phyloP scores from a whole-genome alignment of 2,113 vertebrate species.

The Zosterops lateralis region DNA sequence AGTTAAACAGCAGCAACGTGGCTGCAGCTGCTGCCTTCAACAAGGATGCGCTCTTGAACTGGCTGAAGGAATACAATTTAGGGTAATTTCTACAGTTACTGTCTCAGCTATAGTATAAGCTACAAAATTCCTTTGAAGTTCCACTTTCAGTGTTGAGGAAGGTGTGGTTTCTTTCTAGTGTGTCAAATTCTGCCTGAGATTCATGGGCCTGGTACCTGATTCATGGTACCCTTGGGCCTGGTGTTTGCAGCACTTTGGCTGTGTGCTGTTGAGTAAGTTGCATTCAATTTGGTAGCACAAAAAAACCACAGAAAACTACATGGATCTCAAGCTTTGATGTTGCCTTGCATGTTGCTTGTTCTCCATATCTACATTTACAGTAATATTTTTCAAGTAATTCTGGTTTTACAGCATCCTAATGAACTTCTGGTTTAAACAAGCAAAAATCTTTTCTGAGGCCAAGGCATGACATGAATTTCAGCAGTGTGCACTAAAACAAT shows the following conservation, averaged over 20 bases:
- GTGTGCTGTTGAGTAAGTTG: neutral
- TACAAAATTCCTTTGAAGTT: neutral
- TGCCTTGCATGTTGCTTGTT: neutral
- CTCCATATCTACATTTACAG: neutral
- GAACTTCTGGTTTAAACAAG: neutral
- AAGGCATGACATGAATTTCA: neutral
- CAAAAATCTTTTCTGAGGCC: neutral
- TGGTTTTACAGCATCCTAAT: neutral
- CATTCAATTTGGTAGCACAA: neutral
- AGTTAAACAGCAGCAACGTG: slow-evolving; percentile 95
- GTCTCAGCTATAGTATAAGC: neutral
- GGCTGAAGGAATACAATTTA: slow-evolving; percentile 96
- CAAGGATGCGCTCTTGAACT: slow-evolving; percentile 97
- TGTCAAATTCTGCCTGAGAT: neutral
- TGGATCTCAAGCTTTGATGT: neutral
- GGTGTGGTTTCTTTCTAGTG: neutral
- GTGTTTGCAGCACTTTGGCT: neutral
- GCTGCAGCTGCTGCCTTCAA: slow-evolving; percentile 97
- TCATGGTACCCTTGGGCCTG: neutral
- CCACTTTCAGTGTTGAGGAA: neutral
- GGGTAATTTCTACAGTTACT: slow-evolving; percentile 75
- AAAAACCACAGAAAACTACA: neutral
- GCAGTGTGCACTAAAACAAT: neutral
- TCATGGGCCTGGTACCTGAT: neutral
- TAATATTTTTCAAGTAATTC: neutral